phyloP scores from a whole-genome alignment of 2,113 vertebrate genomes.

The Neodon shergylaensis region DNA sequence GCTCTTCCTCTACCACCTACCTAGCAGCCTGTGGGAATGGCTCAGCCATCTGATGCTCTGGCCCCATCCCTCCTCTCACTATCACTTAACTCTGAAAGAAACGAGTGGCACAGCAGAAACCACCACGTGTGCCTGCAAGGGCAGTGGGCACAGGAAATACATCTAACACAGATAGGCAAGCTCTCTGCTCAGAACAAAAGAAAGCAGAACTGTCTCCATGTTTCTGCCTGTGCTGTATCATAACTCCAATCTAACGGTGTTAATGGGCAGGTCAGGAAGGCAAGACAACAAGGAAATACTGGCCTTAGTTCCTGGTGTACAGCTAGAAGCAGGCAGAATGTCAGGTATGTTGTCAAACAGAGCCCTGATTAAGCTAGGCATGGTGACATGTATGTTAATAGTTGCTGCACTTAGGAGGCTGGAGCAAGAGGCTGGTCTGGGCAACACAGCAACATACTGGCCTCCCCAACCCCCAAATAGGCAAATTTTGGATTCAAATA shows the following conservation, averaged over 20 bases:
- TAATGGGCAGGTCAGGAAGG: not conserved
- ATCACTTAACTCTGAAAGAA: not conserved
- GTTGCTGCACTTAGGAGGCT: not conserved
- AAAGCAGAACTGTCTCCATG: not conserved
- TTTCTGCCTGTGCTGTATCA: not conserved
- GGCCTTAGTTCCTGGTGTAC: not conserved
- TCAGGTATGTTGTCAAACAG: not conserved
- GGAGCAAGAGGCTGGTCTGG: not conserved
- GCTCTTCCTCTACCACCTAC: not conserved
- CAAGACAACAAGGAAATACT: conserved; percentile 10
- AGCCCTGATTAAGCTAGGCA: not conserved
- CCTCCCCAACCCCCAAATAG: not conserved
- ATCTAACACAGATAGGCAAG: not conserved
- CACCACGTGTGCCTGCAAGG: accelerated
- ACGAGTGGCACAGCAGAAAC: accelerated
- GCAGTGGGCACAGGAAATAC: accelerated
- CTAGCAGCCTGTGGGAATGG: not conserved
- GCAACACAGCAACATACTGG: not conserved
- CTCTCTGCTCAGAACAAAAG: not conserved
- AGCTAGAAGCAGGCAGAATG: not conserved
- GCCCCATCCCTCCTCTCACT: not conserved
- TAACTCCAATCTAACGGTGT: not conserved
- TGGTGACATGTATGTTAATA: not conserved
- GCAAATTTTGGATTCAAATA: not conserved
- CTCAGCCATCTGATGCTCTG: not conserved